These are phyloP conservation scores for Chloroclystis v-ata DNA, from an alignment of 2,888 invertebrate species.

Conservation along the genomic window DNA sequence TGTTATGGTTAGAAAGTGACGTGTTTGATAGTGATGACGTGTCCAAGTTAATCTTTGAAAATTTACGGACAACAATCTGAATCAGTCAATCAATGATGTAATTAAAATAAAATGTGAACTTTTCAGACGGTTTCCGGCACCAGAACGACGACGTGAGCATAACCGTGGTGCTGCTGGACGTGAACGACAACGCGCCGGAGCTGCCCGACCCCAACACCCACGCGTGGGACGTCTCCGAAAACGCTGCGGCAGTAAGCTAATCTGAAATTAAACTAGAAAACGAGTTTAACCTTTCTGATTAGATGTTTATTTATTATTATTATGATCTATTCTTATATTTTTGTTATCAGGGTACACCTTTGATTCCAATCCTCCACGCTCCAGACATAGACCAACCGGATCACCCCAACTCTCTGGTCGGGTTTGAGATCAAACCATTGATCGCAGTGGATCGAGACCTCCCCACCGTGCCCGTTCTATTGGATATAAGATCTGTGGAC, in stretches of 20 bases:
- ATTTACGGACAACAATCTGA: no score
- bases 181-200: slow-evolving; percentile 80
- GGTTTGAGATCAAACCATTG: slow-evolving; percentile 63
- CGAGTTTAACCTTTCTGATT: no score
- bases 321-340: no score
- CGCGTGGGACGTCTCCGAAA: slow-evolving; percentile 56
- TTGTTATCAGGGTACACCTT: slow-evolving; percentile 47
- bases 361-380: slow-evolving; percentile 60
- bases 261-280: no score
- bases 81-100: no score
- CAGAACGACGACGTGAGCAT: slow-evolving; percentile 44
- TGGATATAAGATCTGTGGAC: slow-evolving; percentile 51
- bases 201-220: slow-evolving; percentile 50
- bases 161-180: slow-evolving; percentile 73
- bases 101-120: no score
- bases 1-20: no score
- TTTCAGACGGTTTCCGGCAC: slow-evolving; percentile 62
- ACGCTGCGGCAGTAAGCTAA: slow-evolving; percentile 39
- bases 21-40: no score
- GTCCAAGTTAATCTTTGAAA: no score
- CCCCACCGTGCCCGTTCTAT: slow-evolving; percentile 42
- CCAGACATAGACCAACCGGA: slow-evolving; percentile 74
- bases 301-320: no score
- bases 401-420: slow-evolving; percentile 73
- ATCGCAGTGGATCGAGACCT: slow-evolving; percentile 44